Evolutionary conservation across 2,888 invertebrate genomes (phyloP), one percentile per base, ranked within the genome.

Genomic region (Brenthis hecate): DNA sequence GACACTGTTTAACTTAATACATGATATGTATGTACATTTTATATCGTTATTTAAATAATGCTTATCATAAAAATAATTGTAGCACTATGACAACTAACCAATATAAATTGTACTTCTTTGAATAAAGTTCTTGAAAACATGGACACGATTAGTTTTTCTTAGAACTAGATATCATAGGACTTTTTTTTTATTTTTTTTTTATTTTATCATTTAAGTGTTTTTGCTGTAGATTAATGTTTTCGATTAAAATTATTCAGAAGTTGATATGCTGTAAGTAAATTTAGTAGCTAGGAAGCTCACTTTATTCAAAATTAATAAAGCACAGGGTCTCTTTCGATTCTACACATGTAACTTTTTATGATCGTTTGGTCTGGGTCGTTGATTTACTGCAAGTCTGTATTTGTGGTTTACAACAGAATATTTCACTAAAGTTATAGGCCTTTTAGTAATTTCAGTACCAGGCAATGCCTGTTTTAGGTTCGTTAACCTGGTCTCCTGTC

Each of bases 151-250:
- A 50, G 50, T 50, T 60, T 60, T 60, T 60, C 60, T 60, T 50
- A 60, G 60, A 60, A 60, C 16, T 28, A 50, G 48, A 16, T 87
- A 88, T 86, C 80, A 77, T 78, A 77, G 78, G 70, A 74, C 77
- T 82, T 83, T n/a, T n/a, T n/a, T n/a, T n/a, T n/a, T n/a, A n/a
- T n/a, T n/a, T n/a, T n/a, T n/a, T n/a, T n/a, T n/a, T n/a, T n/a
- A n/a, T n/a, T n/a, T n/a, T n/a, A n/a, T n/a, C n/a, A n/a, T n/a
- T 83, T 78, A 80, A 85, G 81, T 80, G 80, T 85, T 86, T 91
- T 86, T 88, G 85, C 81, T 84, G 88, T 89, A 86, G 89, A 91
- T 91, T 86, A 88, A 85, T 84, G 82, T 73, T 77, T 43, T 74
- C 82, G 91, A 91, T 91, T 86, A 88, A 84, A 60, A 60, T 50